phyloP scores from a whole-genome alignment of 2,113 vertebrate species.

The Nansenia antarctica region DNA sequence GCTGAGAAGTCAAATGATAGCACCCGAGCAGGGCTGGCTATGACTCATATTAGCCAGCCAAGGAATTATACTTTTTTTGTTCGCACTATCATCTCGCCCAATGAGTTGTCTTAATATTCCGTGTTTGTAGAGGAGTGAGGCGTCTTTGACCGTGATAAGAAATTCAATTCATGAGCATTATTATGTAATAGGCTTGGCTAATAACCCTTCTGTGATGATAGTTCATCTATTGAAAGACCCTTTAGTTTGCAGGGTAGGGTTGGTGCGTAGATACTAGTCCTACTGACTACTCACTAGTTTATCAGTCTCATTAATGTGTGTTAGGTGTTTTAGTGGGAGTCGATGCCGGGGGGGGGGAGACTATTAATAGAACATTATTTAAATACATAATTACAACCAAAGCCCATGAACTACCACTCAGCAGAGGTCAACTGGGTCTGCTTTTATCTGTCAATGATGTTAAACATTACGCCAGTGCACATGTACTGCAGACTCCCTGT shows the following conservation, averaged over 20 bases:
- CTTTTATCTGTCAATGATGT: constrained; percentile 48
- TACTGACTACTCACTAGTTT: background rate
- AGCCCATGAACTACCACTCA: constrained; percentile 20
- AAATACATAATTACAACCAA: background rate
- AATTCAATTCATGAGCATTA: constrained; percentile 57
- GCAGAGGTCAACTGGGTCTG: constrained; percentile 54
- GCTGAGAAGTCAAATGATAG: too few species aligned
- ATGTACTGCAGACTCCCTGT: constrained; percentile 58
- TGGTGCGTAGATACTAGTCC: constrained; percentile 26
- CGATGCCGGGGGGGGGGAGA: background rate
- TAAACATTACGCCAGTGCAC: constrained; percentile 35
- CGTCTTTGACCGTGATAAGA: constrained; percentile 25
- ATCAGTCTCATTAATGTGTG: background rate
- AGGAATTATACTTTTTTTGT: too few species aligned
- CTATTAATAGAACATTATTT: background rate
- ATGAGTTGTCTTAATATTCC: too few species aligned
- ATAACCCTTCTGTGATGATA: background rate
- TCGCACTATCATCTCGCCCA: too few species aligned
- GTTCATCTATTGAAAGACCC: background rate
- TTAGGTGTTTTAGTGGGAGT: background rate
- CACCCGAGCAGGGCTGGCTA: too few species aligned
- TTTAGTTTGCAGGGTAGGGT: constrained; percentile 13
- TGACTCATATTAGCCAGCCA: too few species aligned
- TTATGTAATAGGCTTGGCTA: constrained; percentile 59
- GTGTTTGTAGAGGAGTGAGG: background rate